phyloP scores from a whole-genome alignment of 2,797 vertebrate genomes.

The Pseudochirops cupreus region DNA sequence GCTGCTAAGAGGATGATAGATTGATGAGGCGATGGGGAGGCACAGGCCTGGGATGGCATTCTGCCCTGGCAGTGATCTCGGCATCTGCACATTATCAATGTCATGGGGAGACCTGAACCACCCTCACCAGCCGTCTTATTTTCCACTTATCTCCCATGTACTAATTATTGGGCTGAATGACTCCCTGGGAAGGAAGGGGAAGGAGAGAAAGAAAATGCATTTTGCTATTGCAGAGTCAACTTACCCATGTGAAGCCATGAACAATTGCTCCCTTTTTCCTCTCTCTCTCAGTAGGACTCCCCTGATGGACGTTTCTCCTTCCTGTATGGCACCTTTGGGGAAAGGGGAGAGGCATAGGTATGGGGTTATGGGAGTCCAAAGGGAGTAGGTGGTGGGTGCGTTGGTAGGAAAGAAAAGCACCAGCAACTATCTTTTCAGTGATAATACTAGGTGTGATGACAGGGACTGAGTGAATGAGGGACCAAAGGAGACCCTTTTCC shows the following conservation, averaged over 20 bases:
- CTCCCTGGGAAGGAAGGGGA: constrained; percentile 72
- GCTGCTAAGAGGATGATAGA: constrained; percentile 86
- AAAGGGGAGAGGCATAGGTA: not conserved
- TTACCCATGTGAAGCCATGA: constrained; percentile 68
- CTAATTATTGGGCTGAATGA: constrained; percentile 81
- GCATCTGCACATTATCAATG: constrained; percentile 81
- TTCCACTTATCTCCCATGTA: constrained; percentile 76
- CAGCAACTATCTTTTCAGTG: not conserved
- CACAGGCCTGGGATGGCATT: constrained; percentile 76
- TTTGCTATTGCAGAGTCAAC: constrained; percentile 74
- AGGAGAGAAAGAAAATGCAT: not conserved
- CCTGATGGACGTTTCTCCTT: not conserved
- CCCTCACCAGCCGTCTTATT: constrained; percentile 78
- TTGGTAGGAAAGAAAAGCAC: not conserved
- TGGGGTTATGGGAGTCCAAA: not conserved
- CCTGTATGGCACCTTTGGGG: not conserved
- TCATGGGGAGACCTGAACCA: constrained; percentile 81
- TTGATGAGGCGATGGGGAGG: constrained; percentile 86
- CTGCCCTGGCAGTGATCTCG: constrained; percentile 83
- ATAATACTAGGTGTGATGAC: not conserved
- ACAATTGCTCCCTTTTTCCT: not conserved
- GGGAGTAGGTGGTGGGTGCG: not conserved
- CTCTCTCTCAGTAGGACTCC: not conserved
- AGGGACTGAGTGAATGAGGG: not conserved
- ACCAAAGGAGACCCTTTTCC: not conserved